Evolutionary conservation across 1,140 invertebrate species (phyloP), one percentile per base, ranked within the genome.

Genomic region (Uloborus diversus): DNA sequence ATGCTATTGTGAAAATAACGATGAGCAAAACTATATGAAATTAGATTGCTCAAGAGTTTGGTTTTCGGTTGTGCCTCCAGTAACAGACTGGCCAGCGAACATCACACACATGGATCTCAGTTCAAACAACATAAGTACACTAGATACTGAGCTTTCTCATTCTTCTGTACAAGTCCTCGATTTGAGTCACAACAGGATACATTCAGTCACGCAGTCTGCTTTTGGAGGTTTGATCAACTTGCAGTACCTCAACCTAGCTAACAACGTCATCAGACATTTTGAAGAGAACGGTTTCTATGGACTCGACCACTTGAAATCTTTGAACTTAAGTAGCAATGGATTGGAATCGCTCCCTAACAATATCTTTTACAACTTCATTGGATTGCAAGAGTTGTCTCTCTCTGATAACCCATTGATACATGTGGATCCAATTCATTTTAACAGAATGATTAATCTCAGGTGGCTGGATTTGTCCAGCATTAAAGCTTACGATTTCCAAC

Each of bases 251-350:
- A 64, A 81, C 27, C 37, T 81, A 7, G 68, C 68, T 9, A 51
- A 61, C 28, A 81, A 81, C 33, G 13, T 3, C 2, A 69, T 81
- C 7, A 49, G n/a, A 13, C 33, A 4, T n/a, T 61, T 76, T 11
- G 56, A 75, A 7, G 62, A 68, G 0, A 68, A 76, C 23, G 49
- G 28, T 14, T 81, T 81, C 25, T 68, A 66, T 5, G 79, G 79
- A 13, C 30, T 81, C 13, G 69, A 76, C 3, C 73, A 81, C 20
- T 32, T 81, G 5, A 28, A 53, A 25, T 51, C 66, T 2, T 35
- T 83, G 11, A 82, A 82, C 32, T 25, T 83, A 20, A 82, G 73
- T 14, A 33, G 75, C 25, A 83, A 83, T 62, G 49, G 37, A 3
- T 7, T 83, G 13, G 25, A 73, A 42, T 35, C 4, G 7, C 42